phyloP scores from a whole-genome alignment of 2,888 invertebrate species.

The Listrodromus nycthemerus region DNA sequence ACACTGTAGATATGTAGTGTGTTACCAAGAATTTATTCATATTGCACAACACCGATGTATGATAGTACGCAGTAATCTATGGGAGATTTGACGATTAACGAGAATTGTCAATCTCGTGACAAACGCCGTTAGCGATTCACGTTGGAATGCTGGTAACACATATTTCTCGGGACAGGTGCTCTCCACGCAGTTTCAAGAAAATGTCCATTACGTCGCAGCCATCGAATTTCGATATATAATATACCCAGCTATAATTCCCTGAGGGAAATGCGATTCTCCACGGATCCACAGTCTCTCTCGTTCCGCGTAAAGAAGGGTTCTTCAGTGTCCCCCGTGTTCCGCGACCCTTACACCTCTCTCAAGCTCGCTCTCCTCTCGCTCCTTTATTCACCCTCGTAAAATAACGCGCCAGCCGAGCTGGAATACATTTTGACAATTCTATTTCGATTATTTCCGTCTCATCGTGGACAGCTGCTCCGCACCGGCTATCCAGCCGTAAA shows the following conservation, averaged over 20 bases:
- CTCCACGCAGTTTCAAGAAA: constrained; percentile 12
- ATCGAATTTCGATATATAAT: constrained; percentile 77
- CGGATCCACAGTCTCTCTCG: constrained; percentile 78
- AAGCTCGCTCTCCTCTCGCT: constrained; percentile 54
- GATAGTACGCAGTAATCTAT: neutral
- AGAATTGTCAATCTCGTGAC: neutral
- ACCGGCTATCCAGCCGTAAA: constrained; percentile 58
- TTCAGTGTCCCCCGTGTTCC: constrained; percentile 54
- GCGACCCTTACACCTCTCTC: constrained; percentile 49
- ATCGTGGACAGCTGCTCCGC: constrained; percentile 66
- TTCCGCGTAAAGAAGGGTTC: constrained; percentile 77
- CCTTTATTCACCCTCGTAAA: constrained; percentile 80
- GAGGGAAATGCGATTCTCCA: constrained; percentile 81
- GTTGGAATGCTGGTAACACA: constrained; percentile 1
- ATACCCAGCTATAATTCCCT: constrained; percentile 81
- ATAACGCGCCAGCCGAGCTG: constrained; percentile 81
- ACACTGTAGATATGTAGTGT: too few relatives aligned
- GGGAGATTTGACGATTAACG: neutral
- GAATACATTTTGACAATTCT: constrained; percentile 84
- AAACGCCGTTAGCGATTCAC: neutral
- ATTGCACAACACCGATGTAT: too few relatives aligned
- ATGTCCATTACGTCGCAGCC: constrained; percentile 60
- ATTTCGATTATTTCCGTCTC: constrained; percentile 83
- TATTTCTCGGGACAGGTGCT: constrained; percentile 23
- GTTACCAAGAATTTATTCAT: too few relatives aligned